phyloP scores from a whole-genome alignment of 2,888 invertebrate genomes.

The Agriopis marginaria region DNA sequence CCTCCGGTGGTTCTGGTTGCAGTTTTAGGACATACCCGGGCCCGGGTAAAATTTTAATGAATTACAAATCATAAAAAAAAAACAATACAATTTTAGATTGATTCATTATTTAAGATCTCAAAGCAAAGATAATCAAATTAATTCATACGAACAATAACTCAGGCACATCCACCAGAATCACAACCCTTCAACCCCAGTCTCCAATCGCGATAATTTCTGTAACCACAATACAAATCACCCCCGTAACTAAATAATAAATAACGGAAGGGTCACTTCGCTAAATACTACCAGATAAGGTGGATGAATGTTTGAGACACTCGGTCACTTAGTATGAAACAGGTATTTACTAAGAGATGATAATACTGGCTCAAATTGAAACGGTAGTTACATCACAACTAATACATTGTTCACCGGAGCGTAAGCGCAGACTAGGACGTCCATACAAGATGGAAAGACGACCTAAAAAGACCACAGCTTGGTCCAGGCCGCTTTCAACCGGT shows the following conservation, averaged over 20 bases:
- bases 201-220: constrained; percentile 32
- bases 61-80: too few relatives aligned
- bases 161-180: constrained; percentile 15
- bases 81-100: neutral
- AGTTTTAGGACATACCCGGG: too few relatives aligned
- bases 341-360: constrained; percentile 22
- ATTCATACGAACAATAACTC: constrained; percentile 13
- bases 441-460: too few relatives aligned
- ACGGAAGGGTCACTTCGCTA: constrained; percentile 32
- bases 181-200: constrained; percentile 28
- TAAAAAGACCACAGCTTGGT: too few relatives aligned
- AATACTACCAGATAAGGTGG: constrained; percentile 34
- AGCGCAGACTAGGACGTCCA: too few relatives aligned
- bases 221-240: constrained; percentile 34
- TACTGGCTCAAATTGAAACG: neutral
- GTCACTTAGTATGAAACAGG: constrained; percentile 2
- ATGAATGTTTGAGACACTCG: constrained; percentile 29
- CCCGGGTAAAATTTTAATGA: too few relatives aligned
- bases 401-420: too few relatives aligned
- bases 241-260: constrained; percentile 36
- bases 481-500: too few relatives aligned
- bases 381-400: too few relatives aligned
- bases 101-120: neutral
- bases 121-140: constrained; percentile 13
- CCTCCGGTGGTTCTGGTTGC: too few relatives aligned